Evolutionary conservation across 2,113 vertebrate genomes (phyloP).

Genomic region (Leptobrachium leishanense): DNA sequence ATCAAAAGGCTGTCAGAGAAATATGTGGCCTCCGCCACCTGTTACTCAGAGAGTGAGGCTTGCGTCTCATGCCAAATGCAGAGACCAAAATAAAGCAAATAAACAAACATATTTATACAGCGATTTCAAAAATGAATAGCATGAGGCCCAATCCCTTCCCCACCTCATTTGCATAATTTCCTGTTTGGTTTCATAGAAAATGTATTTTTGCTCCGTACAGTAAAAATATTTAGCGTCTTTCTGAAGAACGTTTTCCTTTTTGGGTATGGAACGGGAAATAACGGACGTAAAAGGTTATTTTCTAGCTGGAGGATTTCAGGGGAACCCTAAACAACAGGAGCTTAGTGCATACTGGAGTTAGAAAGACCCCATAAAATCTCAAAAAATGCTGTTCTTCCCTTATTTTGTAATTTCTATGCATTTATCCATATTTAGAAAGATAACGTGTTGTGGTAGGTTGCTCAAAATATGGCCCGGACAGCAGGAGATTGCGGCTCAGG

Average conservation of each 20-base stretch:
- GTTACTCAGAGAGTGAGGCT: conserved; percentile 52
- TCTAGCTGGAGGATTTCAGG: too few species aligned
- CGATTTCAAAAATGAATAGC: conserved; percentile 49
- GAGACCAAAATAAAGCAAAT: conserved; percentile 40
- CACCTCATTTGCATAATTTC: conserved; percentile 33
- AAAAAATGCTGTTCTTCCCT: too few species aligned
- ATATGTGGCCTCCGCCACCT: conserved; percentile 55
- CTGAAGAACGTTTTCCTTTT: conserved; percentile 53
- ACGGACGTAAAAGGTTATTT: neutral
- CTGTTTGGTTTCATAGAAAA: conserved; percentile 30
- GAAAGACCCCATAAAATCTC: too few species aligned
- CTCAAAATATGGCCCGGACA: too few species aligned
- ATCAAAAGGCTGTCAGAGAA: conserved; percentile 52
- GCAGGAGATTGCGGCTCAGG: too few species aligned
- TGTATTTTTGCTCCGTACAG: neutral
- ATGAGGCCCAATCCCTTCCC: conserved; percentile 35
- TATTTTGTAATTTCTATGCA: too few species aligned
- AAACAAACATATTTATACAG: conserved; percentile 31
- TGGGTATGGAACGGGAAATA: neutral
- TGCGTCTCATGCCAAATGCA: conserved; percentile 26
- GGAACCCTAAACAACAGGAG: too few species aligned
- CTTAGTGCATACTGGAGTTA: too few species aligned
- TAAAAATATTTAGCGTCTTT: conserved; percentile 52
- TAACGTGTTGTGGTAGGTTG: too few species aligned
- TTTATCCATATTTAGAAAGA: too few species aligned